Evolutionary conservation across 1,140 invertebrate genomes (phyloP).

Genomic region (Leptinotarsa texana): DNA sequence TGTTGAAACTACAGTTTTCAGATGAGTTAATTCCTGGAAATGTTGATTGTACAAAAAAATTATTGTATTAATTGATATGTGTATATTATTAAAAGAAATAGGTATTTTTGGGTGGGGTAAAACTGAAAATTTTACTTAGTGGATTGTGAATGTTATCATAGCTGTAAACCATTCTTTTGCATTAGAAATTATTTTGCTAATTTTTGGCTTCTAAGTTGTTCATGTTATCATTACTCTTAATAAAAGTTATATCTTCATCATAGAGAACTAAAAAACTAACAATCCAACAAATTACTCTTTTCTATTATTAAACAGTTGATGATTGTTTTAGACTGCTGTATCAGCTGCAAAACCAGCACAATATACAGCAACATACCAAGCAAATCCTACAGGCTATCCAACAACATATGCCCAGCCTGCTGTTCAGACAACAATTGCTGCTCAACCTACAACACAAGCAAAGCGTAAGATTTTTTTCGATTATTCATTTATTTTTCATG

Average conservation of each 20-base stretch:
- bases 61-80: no score
- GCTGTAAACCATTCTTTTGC: no score
- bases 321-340: slow-evolving; percentile 33
- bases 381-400: slow-evolving; percentile 53
- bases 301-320: background rate
- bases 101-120: no score
- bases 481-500: no score
- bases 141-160: no score
- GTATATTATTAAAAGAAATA: no score
- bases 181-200: no score
- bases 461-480: slow-evolving; percentile 52
- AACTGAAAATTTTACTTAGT: no score
- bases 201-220: background rate
- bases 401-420: slow-evolving; percentile 54
- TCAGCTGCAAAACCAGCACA: slow-evolving; percentile 55
- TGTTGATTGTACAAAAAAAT: no score
- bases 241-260: background rate
- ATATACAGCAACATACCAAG: slow-evolving; percentile 55
- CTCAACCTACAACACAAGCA: slow-evolving; percentile 55
- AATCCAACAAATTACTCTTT: background rate
- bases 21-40: no score
- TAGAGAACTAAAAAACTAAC: background rate
- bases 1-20: no score
- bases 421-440: slow-evolving; percentile 54
- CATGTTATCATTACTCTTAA: background rate